Conservation (phyloP, 35 echinoderm and acorn worm species). For the Apostichopus parvimensis region DNA sequence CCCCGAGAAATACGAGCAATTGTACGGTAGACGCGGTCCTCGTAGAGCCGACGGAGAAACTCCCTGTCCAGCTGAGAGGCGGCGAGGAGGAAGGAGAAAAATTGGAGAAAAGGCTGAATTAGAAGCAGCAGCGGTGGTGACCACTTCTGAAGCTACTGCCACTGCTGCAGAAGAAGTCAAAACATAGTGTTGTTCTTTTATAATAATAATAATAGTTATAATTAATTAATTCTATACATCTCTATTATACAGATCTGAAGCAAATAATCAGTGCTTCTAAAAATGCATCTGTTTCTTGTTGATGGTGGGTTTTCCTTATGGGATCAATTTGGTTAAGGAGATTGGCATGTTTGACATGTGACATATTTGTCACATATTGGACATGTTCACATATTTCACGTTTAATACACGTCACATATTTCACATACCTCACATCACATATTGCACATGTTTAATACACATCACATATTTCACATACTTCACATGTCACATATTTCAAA, state of each 20-base stretch:
- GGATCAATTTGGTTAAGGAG: too few relatives aligned
- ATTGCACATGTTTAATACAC: too few relatives aligned
- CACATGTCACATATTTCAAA: too few relatives aligned
- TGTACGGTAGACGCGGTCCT: not conserved
- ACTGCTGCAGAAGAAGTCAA: not conserved
- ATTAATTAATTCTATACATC: too few relatives aligned
- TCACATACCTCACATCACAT: not conserved
- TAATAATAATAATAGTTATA: too few relatives aligned
- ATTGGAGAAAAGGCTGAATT: not conserved
- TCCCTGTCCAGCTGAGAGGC: not conserved
- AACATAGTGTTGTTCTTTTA: not conserved
- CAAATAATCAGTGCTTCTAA: too few relatives aligned
- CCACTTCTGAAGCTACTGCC: not conserved
- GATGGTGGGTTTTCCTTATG: not conserved
- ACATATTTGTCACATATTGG: not conserved
- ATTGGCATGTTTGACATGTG: too few relatives aligned
- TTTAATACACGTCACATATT: not conserved
- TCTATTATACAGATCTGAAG: too few relatives aligned
- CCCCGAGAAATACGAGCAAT: conserved; percentile 15
- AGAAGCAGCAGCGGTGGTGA: not conserved
- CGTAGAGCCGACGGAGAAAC: not conserved
- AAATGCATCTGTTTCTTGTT: not conserved
- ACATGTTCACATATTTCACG: not conserved
- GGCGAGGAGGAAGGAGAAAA: not conserved
- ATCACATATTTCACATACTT: not conserved